Percentiles rank a stretch among this genome's conserved stretches.
Evolutionary conservation across 1,140 invertebrate genomes (phyloP).

Genomic region (Helicoverpa zea): DNA sequence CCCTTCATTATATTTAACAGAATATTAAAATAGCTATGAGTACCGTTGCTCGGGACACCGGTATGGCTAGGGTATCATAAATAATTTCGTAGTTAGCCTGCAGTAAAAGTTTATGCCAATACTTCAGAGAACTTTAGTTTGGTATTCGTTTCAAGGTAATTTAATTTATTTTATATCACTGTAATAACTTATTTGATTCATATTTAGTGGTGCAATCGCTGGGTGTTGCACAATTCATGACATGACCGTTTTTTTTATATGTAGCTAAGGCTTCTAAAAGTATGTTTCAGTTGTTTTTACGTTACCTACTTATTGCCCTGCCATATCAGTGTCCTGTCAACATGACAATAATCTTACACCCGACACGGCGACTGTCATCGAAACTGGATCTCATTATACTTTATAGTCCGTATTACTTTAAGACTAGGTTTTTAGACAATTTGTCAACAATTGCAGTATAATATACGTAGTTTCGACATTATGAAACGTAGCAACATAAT

Average conservation of each 20-base stretch:
- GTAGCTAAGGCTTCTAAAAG: too few species aligned
- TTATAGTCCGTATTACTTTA: constrained; percentile 48
- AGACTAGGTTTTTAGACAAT: constrained; percentile 50
- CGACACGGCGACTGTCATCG: constrained; percentile 48
- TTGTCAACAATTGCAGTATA: constrained; percentile 54
- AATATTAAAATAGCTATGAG: constrained; percentile 42
- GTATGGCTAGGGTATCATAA: background rate
- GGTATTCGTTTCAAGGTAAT: too few species aligned
- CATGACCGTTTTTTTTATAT: too few species aligned
- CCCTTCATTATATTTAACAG: constrained; percentile 36
- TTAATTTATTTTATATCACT: too few species aligned
- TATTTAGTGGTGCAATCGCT: too few species aligned
- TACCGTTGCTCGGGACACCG: background rate
- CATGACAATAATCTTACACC: constrained; percentile 27
- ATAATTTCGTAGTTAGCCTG: too few species aligned
- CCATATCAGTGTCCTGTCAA: constrained; percentile 6
- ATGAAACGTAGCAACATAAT: constrained; percentile 55
- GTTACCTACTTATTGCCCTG: background rate
- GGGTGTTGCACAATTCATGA: too few species aligned
- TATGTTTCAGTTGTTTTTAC: too few species aligned
- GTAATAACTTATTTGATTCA: too few species aligned
- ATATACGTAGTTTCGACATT: constrained; percentile 49
- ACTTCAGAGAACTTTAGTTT: too few species aligned
- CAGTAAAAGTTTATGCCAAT: too few species aligned
- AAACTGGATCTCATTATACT: constrained; percentile 45